Conservation (phyloP, 2,888 invertebrate species). For the Drosophila nr. perissopoda region DNA sequence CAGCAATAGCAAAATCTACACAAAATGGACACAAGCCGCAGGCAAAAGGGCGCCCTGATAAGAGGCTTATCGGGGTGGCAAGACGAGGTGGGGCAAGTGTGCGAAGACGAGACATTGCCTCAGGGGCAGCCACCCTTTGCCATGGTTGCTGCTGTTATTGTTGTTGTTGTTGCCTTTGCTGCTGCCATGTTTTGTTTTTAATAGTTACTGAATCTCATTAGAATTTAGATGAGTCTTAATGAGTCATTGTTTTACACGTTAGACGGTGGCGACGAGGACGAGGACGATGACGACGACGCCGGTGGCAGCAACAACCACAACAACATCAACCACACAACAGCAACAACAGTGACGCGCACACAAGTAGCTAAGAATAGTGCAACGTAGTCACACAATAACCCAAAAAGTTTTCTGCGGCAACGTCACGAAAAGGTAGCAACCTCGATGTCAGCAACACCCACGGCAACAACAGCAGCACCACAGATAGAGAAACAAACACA, state of each 20-base stretch:
- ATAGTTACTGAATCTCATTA: slow-evolving; percentile 85
- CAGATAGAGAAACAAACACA: slow-evolving; percentile 15
- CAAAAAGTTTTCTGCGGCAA: slow-evolving; percentile 66
- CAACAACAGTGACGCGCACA: slow-evolving; percentile 9
- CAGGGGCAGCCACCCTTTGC: slow-evolving; percentile 73
- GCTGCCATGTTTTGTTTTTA: slow-evolving; percentile 79
- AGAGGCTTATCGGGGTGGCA: slow-evolving; percentile 36
- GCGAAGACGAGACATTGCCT: slow-evolving; percentile 31
- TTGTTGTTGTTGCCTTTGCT: slow-evolving; percentile 39
- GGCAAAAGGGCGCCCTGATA: slow-evolving; percentile 61
- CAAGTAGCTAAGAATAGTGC: slow-evolving; percentile 68
- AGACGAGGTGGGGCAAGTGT: not conserved
- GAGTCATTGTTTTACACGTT: slow-evolving; percentile 84
- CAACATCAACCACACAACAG: slow-evolving; percentile 21
- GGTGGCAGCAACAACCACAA: slow-evolving; percentile 26
- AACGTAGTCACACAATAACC: slow-evolving; percentile 63
- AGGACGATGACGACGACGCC: slow-evolving; percentile 23
- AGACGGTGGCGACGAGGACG: slow-evolving; percentile 58
- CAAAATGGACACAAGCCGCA: slow-evolving; percentile 62
- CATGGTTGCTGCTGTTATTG: slow-evolving; percentile 43
- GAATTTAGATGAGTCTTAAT: slow-evolving; percentile 85
- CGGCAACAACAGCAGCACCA: slow-evolving; percentile 25
- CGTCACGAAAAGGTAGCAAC: slow-evolving; percentile 66
- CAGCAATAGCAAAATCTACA: slow-evolving; percentile 64
- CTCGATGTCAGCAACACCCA: slow-evolving; percentile 50